Evolutionary conservation across 2,888 invertebrate species (phyloP).

Genomic region (Linnaemya vulpina): DNA sequence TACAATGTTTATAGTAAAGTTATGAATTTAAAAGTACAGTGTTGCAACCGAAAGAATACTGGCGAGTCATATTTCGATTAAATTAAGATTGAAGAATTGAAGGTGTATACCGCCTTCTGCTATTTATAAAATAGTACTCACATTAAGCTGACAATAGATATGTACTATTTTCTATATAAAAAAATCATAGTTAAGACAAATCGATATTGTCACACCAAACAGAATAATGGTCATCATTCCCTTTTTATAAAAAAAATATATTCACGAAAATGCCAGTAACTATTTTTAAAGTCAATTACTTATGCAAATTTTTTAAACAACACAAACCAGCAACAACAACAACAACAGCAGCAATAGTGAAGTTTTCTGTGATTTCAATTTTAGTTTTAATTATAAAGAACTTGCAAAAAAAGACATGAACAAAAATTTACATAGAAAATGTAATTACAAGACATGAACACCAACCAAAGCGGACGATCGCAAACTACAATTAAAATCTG

Average conservation of each 20-base stretch:
- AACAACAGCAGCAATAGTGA: not conserved
- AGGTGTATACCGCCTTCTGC: no score
- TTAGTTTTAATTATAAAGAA: constrained; percentile 60
- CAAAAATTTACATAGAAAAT: constrained; percentile 52
- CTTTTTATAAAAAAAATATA: not conserved
- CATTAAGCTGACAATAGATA: no score
- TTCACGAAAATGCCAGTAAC: constrained; percentile 3
- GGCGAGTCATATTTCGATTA: no score
- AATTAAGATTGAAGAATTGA: no score
- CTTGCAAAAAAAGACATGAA: constrained; percentile 8
- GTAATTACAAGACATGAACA: constrained; percentile 62
- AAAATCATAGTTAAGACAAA: no score
- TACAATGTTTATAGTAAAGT: constrained; percentile 32
- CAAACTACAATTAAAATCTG: constrained; percentile 8
- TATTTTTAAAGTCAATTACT: constrained; percentile 58
- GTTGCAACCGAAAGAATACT: not conserved
- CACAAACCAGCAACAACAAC: not conserved
- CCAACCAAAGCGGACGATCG: constrained; percentile 18
- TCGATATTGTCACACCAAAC: not conserved
- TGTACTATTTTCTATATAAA: no score
- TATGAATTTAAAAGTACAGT: constrained; percentile 9
- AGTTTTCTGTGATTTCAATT: constrained; percentile 53
- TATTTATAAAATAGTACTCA: no score
- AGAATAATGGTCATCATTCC: not conserved
- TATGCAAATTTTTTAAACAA: constrained; percentile 57